phyloP scores from a whole-genome alignment of 2,797 vertebrate genomes.

The Moxostoma hubbsi region DNA sequence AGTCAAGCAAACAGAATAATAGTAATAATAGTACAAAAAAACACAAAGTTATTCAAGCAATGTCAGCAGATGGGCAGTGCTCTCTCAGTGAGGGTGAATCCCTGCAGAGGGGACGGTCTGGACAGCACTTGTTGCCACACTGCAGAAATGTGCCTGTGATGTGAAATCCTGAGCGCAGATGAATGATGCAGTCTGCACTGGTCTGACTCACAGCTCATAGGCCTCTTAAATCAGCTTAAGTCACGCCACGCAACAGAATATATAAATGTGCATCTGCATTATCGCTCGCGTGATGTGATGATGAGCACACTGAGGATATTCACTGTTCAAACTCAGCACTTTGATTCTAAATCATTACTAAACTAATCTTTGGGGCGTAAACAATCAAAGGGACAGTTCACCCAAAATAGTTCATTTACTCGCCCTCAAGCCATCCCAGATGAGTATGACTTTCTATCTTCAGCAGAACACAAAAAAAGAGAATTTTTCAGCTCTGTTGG shows the following conservation, averaged over 20 bases:
- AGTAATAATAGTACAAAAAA: too few relatives aligned
- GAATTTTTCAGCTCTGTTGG: too few relatives aligned
- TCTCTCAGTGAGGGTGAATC: neutral
- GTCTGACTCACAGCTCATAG: constrained; percentile 48
- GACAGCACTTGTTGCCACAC: constrained; percentile 18
- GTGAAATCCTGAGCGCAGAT: constrained; percentile 34
- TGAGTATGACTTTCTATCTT: too few relatives aligned
- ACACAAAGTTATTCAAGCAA: too few relatives aligned
- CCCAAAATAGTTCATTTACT: too few relatives aligned
- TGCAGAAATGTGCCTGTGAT: constrained; percentile 36
- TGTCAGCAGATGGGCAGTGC: neutral
- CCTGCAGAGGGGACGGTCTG: constrained; percentile 16
- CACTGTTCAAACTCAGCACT: constrained; percentile 15
- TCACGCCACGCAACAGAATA: constrained; percentile 24
- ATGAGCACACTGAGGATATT: constrained; percentile 23
- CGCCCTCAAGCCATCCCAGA: too few relatives aligned
- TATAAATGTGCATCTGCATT: constrained; percentile 44
- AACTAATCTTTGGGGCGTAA: too few relatives aligned
- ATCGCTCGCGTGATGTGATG: constrained; percentile 11
- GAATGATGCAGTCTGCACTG: constrained; percentile 9
- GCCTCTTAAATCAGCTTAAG: constrained; percentile 51
- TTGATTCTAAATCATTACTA: too few relatives aligned
- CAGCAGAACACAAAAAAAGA: too few relatives aligned
- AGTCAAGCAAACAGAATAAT: too few relatives aligned
- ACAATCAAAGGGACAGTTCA: too few relatives aligned